phyloP scores from a whole-genome alignment of 2,888 invertebrate species.

The Gari tellinella region DNA sequence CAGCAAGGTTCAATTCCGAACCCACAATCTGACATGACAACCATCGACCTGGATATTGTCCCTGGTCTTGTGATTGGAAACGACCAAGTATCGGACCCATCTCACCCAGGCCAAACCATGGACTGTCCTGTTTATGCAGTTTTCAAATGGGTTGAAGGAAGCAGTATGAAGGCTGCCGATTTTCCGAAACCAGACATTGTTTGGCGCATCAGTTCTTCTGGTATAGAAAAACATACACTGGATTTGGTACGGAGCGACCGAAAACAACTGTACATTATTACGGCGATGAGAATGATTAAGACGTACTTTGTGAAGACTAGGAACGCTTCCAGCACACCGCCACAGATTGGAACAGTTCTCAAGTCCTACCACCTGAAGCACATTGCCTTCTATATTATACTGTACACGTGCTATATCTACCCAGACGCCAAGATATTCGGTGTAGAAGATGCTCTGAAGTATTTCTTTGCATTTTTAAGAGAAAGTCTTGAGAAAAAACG shows the following conservation, averaged over 20 bases:
- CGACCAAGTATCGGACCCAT: constrained; percentile 34
- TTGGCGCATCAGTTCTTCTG: constrained; percentile 53
- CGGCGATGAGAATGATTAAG: constrained; percentile 54
- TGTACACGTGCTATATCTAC: constrained; percentile 14
- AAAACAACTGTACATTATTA: constrained; percentile 49
- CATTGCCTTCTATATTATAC: constrained; percentile 48
- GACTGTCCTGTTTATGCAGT: constrained; percentile 50
- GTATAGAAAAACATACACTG: constrained; percentile 57
- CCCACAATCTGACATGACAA: background rate
- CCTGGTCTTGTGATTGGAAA: constrained; percentile 38
- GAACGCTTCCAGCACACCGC: constrained; percentile 1
- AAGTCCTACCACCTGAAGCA: constrained; percentile 59
- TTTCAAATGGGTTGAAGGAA: constrained; percentile 50
- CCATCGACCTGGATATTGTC: constrained; percentile 54
- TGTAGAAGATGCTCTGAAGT: constrained; percentile 41
- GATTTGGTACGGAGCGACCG: constrained; percentile 38
- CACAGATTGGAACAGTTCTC: constrained; percentile 35
- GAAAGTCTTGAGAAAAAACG: constrained; percentile 18
- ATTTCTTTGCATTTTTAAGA: constrained; percentile 38
- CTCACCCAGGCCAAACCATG: constrained; percentile 14
- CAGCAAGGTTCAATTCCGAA: too few relatives aligned
- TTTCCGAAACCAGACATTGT: constrained; percentile 21
- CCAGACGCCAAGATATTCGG: constrained; percentile 10
- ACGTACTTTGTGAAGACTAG: constrained; percentile 24
- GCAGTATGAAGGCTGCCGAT: background rate